These are phyloP conservation scores for Drosophila tani DNA, from an alignment of 1,140 invertebrate species.

Conservation along the genomic window DNA sequence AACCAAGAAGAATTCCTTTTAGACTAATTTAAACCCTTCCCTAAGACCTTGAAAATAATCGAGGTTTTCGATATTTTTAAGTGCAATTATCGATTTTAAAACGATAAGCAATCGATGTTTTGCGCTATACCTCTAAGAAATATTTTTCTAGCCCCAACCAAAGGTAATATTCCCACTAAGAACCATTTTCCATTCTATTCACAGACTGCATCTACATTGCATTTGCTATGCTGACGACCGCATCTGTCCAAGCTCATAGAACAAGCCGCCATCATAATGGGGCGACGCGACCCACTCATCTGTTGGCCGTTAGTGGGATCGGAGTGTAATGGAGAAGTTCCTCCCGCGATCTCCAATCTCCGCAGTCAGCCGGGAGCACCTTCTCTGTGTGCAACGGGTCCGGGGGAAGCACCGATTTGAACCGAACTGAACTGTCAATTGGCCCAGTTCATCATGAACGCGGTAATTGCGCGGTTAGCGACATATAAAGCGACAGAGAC, in stretches of 20 bases:
- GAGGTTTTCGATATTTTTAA: background rate
- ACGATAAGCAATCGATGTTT: background rate
- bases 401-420: background rate
- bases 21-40: no score
- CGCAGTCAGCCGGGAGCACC: slow-evolving; percentile 2
- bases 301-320: slow-evolving; percentile 26
- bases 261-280: slow-evolving; percentile 50
- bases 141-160: background rate
- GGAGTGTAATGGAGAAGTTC: slow-evolving; percentile 35
- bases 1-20: background rate
- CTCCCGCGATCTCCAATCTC: slow-evolving; percentile 22
- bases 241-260: slow-evolving; percentile 3
- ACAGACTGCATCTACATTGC: background rate
- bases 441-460: slow-evolving; percentile 78
- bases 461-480: slow-evolving; percentile 76
- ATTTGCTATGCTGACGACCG: background rate
- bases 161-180: background rate
- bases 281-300: slow-evolving; percentile 32
- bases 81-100: background rate
- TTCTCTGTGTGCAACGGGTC: slow-evolving; percentile 16
- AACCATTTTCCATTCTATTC: background rate
- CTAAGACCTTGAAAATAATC: no score
- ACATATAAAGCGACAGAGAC: slow-evolving; percentile 55
- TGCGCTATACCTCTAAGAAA: background rate
- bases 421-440: slow-evolving; percentile 63